A percentile compares a stretch with the other conserved stretches of the same genome.
Evolutionary conservation across 23 tunicate genomes (phyloP).

Genomic region (Diplosoma virens): DNA sequence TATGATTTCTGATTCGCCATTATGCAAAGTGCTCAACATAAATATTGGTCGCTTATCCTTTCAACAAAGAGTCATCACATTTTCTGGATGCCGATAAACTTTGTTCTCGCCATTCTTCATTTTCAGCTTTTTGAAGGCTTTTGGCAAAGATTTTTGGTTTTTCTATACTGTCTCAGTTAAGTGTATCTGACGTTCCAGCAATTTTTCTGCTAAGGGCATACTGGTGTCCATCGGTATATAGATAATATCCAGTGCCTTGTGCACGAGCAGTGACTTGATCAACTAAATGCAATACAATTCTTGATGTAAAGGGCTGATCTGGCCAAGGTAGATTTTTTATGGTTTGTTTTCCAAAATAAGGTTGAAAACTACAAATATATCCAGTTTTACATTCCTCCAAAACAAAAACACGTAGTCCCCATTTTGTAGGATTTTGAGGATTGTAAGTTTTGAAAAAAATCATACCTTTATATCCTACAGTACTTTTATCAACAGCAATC

Average conservation of each 20-base stretch:
- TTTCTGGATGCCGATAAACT: conserved; percentile 20
- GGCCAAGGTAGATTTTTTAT: not conserved
- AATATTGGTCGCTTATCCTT: conserved; percentile 5
- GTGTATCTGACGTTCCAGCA: conserved; percentile 10
- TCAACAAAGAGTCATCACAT: conserved; percentile 14
- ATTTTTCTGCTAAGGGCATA: conserved; percentile 1
- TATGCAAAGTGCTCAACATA: conserved; percentile 15
- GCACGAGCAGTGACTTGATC: not conserved
- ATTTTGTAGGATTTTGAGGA: no score
- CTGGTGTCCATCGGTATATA: conserved; percentile 34
- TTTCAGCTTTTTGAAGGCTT: not conserved
- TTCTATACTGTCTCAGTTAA: conserved; percentile 4
- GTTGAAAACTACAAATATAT: conserved; percentile 8
- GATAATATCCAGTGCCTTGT: conserved; percentile 22
- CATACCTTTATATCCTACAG: conserved; percentile 15
- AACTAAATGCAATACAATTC: conserved; percentile 14
- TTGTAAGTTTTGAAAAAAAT: conserved; percentile 26
- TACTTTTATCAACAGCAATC: conserved; percentile 26
- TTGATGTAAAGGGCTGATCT: conserved; percentile 4
- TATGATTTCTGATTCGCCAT: not conserved
- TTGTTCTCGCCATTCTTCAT: conserved; percentile 17
- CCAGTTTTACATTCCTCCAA: not conserved
- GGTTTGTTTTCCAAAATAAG: conserved; percentile 2
- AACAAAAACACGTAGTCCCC: conserved; percentile 20
- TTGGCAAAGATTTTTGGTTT: not conserved